Percentiles rank a stretch among this genome's conserved stretches.
Evolutionary conservation across 2,113 vertebrate species (phyloP).

Genomic region (Ranitomeya imitator): DNA sequence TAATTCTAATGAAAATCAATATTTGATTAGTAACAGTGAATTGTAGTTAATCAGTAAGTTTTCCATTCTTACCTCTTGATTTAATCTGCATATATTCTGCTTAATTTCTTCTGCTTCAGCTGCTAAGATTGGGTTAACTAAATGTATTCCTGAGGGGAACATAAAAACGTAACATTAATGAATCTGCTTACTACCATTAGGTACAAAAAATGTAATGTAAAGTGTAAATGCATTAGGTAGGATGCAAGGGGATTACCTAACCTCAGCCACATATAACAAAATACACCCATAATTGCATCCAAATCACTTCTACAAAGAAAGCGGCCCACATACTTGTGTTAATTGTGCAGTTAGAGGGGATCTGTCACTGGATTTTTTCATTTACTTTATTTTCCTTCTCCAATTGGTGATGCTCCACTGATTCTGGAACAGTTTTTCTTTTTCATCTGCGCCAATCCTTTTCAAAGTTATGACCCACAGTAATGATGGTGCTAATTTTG

Average conservation of each 20-base stretch:
- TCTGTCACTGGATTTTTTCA: too few species aligned
- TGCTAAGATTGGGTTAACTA: constrained; percentile 67
- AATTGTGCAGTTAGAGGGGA: too few species aligned
- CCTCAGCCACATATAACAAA: background rate
- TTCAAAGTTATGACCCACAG: too few species aligned
- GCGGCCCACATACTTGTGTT: too few species aligned
- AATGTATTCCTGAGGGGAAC: constrained; percentile 28
- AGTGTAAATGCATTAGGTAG: background rate
- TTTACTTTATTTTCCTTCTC: too few species aligned
- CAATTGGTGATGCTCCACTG: too few species aligned
- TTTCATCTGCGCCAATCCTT: too few species aligned
- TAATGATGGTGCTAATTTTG: too few species aligned
- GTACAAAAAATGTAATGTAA: background rate
- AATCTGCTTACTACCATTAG: background rate
- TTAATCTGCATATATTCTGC: constrained; percentile 82
- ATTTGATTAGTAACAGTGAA: background rate
- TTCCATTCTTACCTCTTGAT: constrained; percentile 78
- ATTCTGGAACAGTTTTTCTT: too few species aligned
- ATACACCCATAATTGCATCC: background rate
- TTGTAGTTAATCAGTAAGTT: background rate
- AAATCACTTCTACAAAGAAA: background rate
- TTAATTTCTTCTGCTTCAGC: constrained; percentile 84
- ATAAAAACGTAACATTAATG: background rate
- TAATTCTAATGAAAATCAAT: background rate
- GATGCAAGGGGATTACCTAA: too few species aligned